These are phyloP conservation scores for Spilarctia lutea DNA, from an alignment of 2,888 invertebrate species.

Conservation along the genomic window DNA sequence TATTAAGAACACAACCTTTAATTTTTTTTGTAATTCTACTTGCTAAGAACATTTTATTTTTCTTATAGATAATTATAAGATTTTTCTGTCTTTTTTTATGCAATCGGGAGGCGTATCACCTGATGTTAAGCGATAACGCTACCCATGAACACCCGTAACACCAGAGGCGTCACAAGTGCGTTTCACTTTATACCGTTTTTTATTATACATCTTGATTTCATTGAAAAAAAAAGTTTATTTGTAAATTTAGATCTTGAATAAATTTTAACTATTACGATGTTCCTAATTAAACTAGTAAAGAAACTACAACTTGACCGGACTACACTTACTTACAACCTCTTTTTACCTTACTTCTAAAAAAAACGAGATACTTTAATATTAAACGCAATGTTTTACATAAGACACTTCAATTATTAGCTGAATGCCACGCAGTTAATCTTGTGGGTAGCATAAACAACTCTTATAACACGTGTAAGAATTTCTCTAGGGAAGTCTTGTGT, in stretches of 20 bases:
- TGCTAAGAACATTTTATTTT: neutral
- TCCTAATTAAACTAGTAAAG: neutral
- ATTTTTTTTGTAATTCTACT: neutral
- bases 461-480: neutral
- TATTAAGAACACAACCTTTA: neutral
- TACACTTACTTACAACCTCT: slow-evolving; percentile 71
- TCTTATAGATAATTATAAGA: neutral
- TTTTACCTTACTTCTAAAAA: slow-evolving; percentile 62
- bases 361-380: slow-evolving; percentile 62
- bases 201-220: too few species aligned
- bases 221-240: too few species aligned
- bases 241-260: too few species aligned
- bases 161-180: too few species aligned
- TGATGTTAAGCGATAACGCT: too few species aligned
- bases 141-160: too few species aligned
- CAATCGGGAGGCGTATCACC: too few species aligned
- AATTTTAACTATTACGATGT: too few species aligned
- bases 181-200: too few species aligned
- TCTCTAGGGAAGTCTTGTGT: neutral
- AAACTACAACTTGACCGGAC: neutral
- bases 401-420: slow-evolving; percentile 76
- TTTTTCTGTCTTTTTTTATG: too few species aligned
- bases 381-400: slow-evolving; percentile 77
- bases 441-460: neutral
- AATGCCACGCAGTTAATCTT: neutral